Conservation (phyloP, 2,797 vertebrate genomes). For the Vultur gryphus region DNA sequence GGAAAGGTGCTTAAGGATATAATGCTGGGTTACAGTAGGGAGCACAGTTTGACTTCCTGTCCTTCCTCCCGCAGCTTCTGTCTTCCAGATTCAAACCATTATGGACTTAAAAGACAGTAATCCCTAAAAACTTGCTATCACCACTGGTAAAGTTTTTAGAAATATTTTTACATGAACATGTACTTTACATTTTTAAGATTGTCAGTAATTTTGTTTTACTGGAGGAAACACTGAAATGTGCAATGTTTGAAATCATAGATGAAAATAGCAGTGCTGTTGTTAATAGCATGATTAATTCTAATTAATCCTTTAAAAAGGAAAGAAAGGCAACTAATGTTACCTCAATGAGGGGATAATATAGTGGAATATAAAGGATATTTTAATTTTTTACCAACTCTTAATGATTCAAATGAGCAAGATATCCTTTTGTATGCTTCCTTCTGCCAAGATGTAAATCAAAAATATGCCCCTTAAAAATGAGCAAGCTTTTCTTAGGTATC, state of each 20-base stretch:
- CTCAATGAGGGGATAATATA: neutral
- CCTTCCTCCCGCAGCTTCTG: neutral
- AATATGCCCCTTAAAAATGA: neutral
- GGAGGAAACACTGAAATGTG: neutral
- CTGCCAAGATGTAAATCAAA: neutral
- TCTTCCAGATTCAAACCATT: neutral
- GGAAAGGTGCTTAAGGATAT: neutral
- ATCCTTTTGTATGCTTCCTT: neutral
- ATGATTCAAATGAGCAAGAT: neutral
- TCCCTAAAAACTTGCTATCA: neutral
- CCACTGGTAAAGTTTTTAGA: neutral
- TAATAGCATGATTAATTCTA: neutral
- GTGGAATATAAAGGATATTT: neutral
- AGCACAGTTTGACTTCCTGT: neutral
- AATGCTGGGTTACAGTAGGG: neutral
- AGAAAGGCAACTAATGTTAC: neutral
- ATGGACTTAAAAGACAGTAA: neutral
- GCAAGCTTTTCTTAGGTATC: neutral
- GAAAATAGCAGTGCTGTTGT: neutral
- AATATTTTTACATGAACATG: neutral
- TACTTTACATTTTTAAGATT: neutral
- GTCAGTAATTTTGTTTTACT: neutral
- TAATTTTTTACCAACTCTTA: neutral
- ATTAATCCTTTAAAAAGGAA: neutral
- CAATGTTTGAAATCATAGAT: neutral